Evolutionary conservation across 2,888 invertebrate species (phyloP), one percentile per base, ranked within the genome.

Genomic region (Drosophila atripex): DNA sequence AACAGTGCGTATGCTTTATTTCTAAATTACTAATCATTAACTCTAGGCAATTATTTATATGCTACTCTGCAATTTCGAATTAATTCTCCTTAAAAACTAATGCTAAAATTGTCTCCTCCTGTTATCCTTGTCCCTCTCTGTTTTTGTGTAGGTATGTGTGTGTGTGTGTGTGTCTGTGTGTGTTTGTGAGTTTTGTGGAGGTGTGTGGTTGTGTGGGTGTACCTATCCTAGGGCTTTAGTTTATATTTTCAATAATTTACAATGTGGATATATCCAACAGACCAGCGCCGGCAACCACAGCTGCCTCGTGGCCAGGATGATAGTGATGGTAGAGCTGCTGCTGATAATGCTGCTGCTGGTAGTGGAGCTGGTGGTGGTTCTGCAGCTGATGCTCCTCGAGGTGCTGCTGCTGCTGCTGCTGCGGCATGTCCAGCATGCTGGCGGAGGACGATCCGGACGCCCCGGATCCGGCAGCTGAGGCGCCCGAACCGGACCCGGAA

Each of bases 231-330:
- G 66, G 60, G 11, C 61, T 56, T 57, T 69, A 72, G 47, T 75
- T 52, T 75, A 61, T 80, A 86, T 84, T 65, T 84, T 78, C 71
- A 86, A 86, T 88, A 89, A 89, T 90, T 91, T 91, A 91, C 91
- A 91, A 88, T 77, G 91, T 90, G 87, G 91, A 90, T 76, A 91
- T 91, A 89, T 91, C 91, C 90, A 91, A 86, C 77, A 91, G 86
- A 75, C 90, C 91, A 68, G 88, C 80, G 76, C 76, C 68, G 49
- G 75, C 72, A 52, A 45, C 72, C 39, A 56, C 73, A 47, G 88
- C 76, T 63, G 77, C 83, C 75, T 86, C 88, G 23, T 77, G 80
- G 45, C 64, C 73, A 38, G 80, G 75, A 68, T 88, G 88, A 50
- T 88, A 77, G 71, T 88, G 89, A 64, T 88, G 75, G 73, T 76